Base-by-base conservation (phyloP, 2,797 vertebrate species). In the Limnodromus scolopaceus region DNA sequence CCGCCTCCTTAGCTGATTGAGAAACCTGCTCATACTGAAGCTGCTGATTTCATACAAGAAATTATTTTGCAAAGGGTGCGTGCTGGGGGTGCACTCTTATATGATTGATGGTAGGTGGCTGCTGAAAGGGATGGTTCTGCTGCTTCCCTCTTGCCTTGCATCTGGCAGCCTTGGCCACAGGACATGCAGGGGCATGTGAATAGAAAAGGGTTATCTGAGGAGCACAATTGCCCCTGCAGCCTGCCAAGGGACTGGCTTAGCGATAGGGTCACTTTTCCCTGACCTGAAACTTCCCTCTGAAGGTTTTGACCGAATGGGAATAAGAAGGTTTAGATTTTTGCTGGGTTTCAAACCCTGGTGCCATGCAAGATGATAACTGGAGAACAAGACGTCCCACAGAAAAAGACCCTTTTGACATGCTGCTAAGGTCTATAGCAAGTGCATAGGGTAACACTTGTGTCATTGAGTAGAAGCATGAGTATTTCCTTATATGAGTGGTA, bases 101-200 rank as follows among this genome's bases (percentile, higher is more conserved):
- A 0, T 49, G 77, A 38, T 22, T 74, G 69, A 16, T 80, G 75
- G 16, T 16, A 8, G 12, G 15, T 64, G 70, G 57, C 66, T 91
- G 61, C 74, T 66, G 9, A 23, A 69, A 36, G 66, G 34, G 20
- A 2, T 22, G 71, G 8, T 61, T 83, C 81, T 58, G 18, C 25
- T 72, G 30, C 65, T 64, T 36, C 28, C 27, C 70, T 64, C 61
- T 68, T 65, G 51, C 57, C 23, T 74, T 36, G 51, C 60, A 16
- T 32, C 55, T 80, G 76, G 9, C 55, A 45, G 2, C 43, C 24
- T 61, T 65, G 46, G 36, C 72, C 49, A 19, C 11, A 16, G 72
- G 55, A 27, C 39, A n/a, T 2, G 0, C 13, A 5, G n/a, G 30
- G n/a, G 1, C 0, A 0, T 8, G 9, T 6, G 18, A 66, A 60